These are phyloP conservation scores for Larimichthys polyactis DNA, from an alignment of 2,113 vertebrate genomes.

Conservation along the genomic window DNA sequence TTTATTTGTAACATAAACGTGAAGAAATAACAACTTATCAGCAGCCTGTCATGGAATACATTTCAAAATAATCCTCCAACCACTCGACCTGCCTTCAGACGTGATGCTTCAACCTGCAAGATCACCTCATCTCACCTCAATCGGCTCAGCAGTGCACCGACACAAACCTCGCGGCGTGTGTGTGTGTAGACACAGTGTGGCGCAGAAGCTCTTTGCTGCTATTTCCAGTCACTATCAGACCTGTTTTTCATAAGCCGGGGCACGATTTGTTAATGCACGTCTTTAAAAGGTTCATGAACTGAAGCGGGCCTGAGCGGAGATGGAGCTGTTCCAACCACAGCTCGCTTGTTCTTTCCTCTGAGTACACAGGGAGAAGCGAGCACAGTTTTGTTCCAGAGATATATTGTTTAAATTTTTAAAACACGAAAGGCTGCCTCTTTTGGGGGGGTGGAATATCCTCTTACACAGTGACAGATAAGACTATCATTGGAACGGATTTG, in stretches of 20 bases:
- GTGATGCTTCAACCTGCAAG: not conserved
- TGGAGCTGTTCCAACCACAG: constrained; percentile 65
- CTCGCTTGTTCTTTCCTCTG: constrained; percentile 44
- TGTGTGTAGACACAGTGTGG: constrained; percentile 37
- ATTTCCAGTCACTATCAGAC: constrained; percentile 53
- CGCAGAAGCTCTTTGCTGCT: constrained; percentile 46
- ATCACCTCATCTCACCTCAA: constrained; percentile 36
- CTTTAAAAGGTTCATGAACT: constrained; percentile 63
- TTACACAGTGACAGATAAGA: not conserved
- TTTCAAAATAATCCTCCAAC: constrained; percentile 11
- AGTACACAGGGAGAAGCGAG: constrained; percentile 35
- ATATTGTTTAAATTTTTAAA: not conserved
- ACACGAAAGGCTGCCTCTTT: not conserved
- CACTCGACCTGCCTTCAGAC: not conserved
- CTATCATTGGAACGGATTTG: not conserved
- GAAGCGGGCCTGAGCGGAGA: constrained; percentile 28
- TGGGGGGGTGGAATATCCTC: not conserved
- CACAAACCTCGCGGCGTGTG: not conserved
- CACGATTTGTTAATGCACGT: constrained; percentile 52
- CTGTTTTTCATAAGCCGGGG: constrained; percentile 43
- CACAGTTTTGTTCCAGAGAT: constrained; percentile 11
- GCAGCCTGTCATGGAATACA: not conserved
- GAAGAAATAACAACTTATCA: not conserved
- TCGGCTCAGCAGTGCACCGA: constrained; percentile 6
- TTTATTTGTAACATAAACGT: not conserved